These are phyloP conservation scores for Drosophila arizonae DNA, from an alignment of 1,140 invertebrate species.

Conservation along the genomic window DNA sequence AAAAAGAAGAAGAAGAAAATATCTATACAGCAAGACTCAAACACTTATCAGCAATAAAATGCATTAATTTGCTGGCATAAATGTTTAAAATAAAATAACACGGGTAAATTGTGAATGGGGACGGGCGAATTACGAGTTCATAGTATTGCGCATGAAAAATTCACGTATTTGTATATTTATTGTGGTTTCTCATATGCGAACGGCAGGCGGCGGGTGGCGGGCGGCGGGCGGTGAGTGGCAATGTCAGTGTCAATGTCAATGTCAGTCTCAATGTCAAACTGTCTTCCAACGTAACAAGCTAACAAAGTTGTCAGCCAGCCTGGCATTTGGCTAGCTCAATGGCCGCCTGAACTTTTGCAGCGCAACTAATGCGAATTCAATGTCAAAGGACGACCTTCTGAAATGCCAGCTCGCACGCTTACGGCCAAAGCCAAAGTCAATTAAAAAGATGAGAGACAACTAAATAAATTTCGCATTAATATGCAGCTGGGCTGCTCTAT, in stretches of 20 bases:
- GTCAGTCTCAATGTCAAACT: constrained; percentile 55
- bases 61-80: constrained; percentile 50
- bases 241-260: constrained; percentile 64
- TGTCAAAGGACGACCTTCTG: constrained; percentile 59
- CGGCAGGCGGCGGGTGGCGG: too few relatives aligned
- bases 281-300: constrained; percentile 54
- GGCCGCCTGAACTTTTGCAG: constrained; percentile 69
- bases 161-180: constrained; percentile 22
- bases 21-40: too few relatives aligned
- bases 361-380: constrained; percentile 72
- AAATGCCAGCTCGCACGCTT: constrained; percentile 24
- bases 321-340: constrained; percentile 49
- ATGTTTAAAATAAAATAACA: constrained; percentile 13
- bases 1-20: neutral
- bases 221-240: constrained; percentile 27
- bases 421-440: constrained; percentile 56
- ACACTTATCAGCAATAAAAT: neutral
- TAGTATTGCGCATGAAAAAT: constrained; percentile 53
- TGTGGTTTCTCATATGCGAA: constrained; percentile 36
- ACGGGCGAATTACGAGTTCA: neutral
- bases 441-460: constrained; percentile 66
- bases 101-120: constrained; percentile 6
- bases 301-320: constrained; percentile 23
- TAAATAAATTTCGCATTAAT: constrained; percentile 67
- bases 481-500: constrained; percentile 43